These are phyloP conservation scores for Rhinolophus ferrumequinum DNA, from an alignment of 2,113 vertebrate genomes.

Conservation along the genomic window DNA sequence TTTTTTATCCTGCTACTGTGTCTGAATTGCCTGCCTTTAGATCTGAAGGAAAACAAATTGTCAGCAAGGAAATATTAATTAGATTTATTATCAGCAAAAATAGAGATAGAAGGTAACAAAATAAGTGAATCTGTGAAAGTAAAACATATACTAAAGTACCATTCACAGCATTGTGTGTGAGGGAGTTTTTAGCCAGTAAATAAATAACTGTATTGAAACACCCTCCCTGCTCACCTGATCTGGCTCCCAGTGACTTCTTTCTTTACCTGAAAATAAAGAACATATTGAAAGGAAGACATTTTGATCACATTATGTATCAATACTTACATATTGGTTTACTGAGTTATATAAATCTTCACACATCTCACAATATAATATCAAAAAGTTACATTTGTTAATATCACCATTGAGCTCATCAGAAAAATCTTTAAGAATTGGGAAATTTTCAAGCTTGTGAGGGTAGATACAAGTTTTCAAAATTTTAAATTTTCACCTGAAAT, in stretches of 20 bases:
- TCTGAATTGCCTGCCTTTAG: not conserved
- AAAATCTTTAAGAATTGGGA: not conserved
- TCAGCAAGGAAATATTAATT: not conserved
- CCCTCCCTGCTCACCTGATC: no score
- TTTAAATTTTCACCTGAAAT: not conserved
- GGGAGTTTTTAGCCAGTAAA: no score
- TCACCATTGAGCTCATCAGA: not conserved
- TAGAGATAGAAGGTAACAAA: not conserved
- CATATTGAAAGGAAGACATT: no score
- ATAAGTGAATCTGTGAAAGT: not conserved
- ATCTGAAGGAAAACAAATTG: not conserved
- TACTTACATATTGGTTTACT: not conserved
- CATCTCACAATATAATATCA: not conserved
- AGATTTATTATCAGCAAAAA: slow-evolving; percentile 6
- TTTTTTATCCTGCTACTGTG: not conserved
- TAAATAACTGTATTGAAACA: no score
- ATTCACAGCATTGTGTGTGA: not conserved
- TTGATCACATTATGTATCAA: not conserved
- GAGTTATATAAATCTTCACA: not conserved
- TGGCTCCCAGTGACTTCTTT: no score
- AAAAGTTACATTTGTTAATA: not conserved
- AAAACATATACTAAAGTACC: not conserved
- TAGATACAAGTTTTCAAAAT: not conserved
- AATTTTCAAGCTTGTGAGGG: not conserved
- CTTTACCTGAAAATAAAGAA: no score